These are phyloP conservation scores for Brachypodius melanocephalos DNA, from an alignment of 2,113 vertebrate species.

Conservation along the genomic window DNA sequence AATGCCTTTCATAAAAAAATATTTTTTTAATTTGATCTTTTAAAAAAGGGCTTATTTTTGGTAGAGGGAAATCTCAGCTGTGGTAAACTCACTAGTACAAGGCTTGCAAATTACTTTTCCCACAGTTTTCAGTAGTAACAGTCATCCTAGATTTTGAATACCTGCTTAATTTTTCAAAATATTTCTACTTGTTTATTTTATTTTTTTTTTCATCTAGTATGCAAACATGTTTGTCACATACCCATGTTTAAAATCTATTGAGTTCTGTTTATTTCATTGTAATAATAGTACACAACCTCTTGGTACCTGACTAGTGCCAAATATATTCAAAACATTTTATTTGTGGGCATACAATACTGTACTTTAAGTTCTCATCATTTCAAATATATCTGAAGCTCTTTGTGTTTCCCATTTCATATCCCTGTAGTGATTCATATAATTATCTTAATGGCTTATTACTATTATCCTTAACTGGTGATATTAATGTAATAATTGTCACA, in stretches of 20 bases:
- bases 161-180: background rate
- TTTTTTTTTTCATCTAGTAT: background rate
- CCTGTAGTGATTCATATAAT: slow-evolving; percentile 57
- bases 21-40: background rate
- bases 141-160: background rate
- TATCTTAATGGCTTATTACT: slow-evolving; percentile 42
- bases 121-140: background rate
- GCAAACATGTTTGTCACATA: background rate
- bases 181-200: background rate
- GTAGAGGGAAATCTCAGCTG: background rate
- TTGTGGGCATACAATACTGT: slow-evolving; percentile 43
- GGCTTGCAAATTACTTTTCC: background rate
- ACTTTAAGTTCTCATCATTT: slow-evolving; percentile 44
- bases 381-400: background rate
- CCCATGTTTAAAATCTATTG: background rate
- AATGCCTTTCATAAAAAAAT: background rate
- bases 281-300: background rate
- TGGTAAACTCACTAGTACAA: background rate
- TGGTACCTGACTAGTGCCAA: slow-evolving; percentile 27
- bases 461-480: slow-evolving; percentile 12
- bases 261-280: background rate
- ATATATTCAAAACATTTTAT: slow-evolving; percentile 15
- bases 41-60: background rate
- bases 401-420: slow-evolving; percentile 33
- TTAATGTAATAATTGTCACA: slow-evolving; percentile 49